Percentiles rank a stretch among this genome's conserved stretches.
Conservation (phyloP, 1,140 invertebrate species). For the Danaus melanippus region DNA sequence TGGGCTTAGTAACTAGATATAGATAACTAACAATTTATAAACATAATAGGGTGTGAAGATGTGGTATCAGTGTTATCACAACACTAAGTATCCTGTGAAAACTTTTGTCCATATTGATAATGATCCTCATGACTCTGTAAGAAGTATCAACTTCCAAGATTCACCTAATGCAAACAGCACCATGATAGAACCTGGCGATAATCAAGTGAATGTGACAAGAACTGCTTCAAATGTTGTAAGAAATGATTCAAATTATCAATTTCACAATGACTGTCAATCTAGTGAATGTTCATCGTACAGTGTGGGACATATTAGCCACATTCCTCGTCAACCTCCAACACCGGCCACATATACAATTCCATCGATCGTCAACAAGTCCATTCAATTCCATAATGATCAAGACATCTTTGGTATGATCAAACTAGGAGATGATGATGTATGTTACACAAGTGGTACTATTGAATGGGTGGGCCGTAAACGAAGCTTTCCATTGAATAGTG, state of each 20-base stretch:
- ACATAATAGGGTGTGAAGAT: slow-evolving; percentile 44
- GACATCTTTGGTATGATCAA: slow-evolving; percentile 61
- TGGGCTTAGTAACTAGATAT: slow-evolving; percentile 17
- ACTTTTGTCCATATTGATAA: slow-evolving; percentile 53
- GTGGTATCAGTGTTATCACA: slow-evolving; percentile 62
- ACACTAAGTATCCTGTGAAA: slow-evolving; percentile 48
- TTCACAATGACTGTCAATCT: slow-evolving; percentile 12
- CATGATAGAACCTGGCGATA: slow-evolving; percentile 24
- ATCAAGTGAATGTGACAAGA: slow-evolving; percentile 7
- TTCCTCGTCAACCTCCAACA: slow-evolving; percentile 47
- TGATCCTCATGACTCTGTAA: slow-evolving; percentile 21
- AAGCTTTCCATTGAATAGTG: slow-evolving; percentile 57
- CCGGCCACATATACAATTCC: slow-evolving; percentile 49
- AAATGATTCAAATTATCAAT: slow-evolving; percentile 10
- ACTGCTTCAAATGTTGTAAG: slow-evolving; percentile 11
- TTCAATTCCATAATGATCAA: slow-evolving; percentile 21
- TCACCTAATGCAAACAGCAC: slow-evolving; percentile 46
- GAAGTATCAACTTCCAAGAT: slow-evolving; percentile 27
- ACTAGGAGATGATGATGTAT: slow-evolving; percentile 54
- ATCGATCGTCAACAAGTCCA: slow-evolving; percentile 35
- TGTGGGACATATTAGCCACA: slow-evolving; percentile 56
- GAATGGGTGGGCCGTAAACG: slow-evolving; percentile 64
- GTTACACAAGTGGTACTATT: slow-evolving; percentile 62
- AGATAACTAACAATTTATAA: slow-evolving; percentile 18
- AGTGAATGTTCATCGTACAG: slow-evolving; percentile 25